Percentiles rank a stretch among this genome's conserved stretches.
phyloP scores from a whole-genome alignment of 2,113 vertebrate genomes.

The Anseranas semipalmata region DNA sequence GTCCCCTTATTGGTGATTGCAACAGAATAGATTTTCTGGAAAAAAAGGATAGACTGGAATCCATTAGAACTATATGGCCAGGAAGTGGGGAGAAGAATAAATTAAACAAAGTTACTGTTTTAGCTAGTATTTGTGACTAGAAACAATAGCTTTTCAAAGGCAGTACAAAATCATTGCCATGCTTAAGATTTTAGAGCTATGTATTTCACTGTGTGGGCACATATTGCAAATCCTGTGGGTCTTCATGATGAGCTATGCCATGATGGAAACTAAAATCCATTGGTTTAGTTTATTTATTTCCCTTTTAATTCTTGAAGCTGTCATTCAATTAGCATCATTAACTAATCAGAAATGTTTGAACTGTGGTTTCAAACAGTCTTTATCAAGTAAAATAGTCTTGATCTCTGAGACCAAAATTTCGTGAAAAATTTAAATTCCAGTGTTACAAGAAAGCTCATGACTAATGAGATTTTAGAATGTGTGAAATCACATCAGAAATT shows the following conservation, averaged over 20 bases:
- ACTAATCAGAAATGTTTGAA: not conserved
- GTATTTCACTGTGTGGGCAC: not conserved
- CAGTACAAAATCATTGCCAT: not conserved
- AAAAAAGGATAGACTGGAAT: not conserved
- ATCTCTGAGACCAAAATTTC: not conserved
- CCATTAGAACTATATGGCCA: not conserved
- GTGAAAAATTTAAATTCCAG: not conserved
- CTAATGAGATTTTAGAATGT: not conserved
- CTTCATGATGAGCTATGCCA: not conserved
- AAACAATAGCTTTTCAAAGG: not conserved
- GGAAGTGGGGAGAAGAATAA: not conserved
- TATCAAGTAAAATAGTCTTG: not conserved
- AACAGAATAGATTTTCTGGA: not conserved
- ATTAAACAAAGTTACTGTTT: not conserved
- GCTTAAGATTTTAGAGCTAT: not conserved
- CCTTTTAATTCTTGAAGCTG: not conserved
- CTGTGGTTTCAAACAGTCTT: not conserved
- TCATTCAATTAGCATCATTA: not conserved
- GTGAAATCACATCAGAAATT: not conserved
- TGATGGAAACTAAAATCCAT: not conserved
- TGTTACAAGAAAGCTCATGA: not conserved
- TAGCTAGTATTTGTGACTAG: not conserved
- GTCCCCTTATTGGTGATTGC: not conserved
- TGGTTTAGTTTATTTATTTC: not conserved
- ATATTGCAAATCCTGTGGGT: not conserved